Percentiles rank a stretch among this genome's conserved stretches.
Evolutionary conservation across 2,797 vertebrate species (phyloP).

Genomic region (Scomberomorus guttatus): DNA sequence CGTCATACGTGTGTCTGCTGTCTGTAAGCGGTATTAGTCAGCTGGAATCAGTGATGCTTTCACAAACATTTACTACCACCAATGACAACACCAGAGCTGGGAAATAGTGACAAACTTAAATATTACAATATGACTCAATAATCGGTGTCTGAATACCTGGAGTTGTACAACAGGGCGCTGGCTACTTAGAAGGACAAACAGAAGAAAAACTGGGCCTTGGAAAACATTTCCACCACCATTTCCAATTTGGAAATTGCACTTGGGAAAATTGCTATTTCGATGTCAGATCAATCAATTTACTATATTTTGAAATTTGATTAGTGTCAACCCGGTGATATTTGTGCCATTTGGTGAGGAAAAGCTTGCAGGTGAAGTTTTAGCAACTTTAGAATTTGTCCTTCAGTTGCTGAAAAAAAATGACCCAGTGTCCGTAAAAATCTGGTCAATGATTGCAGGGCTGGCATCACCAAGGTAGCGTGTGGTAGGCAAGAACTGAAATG

Average conservation of each 20-base stretch:
- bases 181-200: too few species aligned
- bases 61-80: background rate
- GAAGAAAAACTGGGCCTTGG: too few species aligned
- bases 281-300: too few species aligned
- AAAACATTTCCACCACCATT: too few species aligned
- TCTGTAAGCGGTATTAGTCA: too few species aligned
- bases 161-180: too few species aligned
- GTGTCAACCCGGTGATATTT: background rate
- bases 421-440: background rate
- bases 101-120: background rate
- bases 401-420: background rate
- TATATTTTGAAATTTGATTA: too few species aligned
- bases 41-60: background rate
- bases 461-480: accelerated
- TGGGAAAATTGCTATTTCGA: too few species aligned
- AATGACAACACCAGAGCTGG: background rate
- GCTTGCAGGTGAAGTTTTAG: background rate
- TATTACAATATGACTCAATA: constrained; percentile 3
- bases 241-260: too few species aligned
- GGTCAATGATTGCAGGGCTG: background rate
- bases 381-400: background rate
- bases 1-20: too few species aligned
- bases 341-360: background rate
- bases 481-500: background rate
- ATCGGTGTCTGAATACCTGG: too few species aligned